phyloP scores from a whole-genome alignment of 2,888 invertebrate genomes.

The Spicauda simplicius region DNA sequence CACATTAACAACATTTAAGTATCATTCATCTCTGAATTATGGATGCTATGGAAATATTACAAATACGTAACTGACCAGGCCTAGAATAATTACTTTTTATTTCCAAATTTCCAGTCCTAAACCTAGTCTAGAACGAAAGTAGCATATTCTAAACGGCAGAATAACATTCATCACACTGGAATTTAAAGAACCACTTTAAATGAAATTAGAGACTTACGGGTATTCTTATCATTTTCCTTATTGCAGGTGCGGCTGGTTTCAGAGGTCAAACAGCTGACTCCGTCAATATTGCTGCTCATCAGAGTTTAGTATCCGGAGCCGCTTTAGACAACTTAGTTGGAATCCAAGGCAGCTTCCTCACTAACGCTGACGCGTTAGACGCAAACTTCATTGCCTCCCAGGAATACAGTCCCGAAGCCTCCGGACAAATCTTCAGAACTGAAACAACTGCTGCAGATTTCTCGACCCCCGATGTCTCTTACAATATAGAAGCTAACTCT shows the following conservation, averaged over 20 bases:
- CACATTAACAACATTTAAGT: not conserved
- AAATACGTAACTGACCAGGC: too few relatives aligned
- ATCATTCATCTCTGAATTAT: too few relatives aligned
- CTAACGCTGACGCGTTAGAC: slow-evolving; percentile 63
- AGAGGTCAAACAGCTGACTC: slow-evolving; percentile 77
- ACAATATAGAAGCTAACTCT: slow-evolving; percentile 46
- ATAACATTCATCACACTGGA: too few relatives aligned
- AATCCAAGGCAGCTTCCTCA: slow-evolving; percentile 70
- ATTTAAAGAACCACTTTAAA: not conserved
- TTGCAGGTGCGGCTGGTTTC: slow-evolving; percentile 73
- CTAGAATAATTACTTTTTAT: too few relatives aligned
- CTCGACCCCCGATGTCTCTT: slow-evolving; percentile 44
- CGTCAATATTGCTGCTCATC: slow-evolving; percentile 77
- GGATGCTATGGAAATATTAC: too few relatives aligned
- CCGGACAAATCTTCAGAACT: slow-evolving; percentile 44
- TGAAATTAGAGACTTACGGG: not conserved
- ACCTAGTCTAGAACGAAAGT: too few relatives aligned
- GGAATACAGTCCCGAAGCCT: slow-evolving; percentile 58
- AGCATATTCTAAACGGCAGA: too few relatives aligned
- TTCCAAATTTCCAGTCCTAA: too few relatives aligned
- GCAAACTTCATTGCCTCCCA: slow-evolving; percentile 73
- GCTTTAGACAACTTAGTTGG: slow-evolving; percentile 74
- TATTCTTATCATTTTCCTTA: not conserved
- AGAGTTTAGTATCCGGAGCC: slow-evolving; percentile 76
- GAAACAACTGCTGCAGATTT: slow-evolving; percentile 34